Percentiles rank a stretch among this genome's conserved stretches.
These are phyloP conservation scores for Octopus sinensis DNA, from an alignment of 1,140 invertebrate genomes.

Conservation along the genomic window DNA sequence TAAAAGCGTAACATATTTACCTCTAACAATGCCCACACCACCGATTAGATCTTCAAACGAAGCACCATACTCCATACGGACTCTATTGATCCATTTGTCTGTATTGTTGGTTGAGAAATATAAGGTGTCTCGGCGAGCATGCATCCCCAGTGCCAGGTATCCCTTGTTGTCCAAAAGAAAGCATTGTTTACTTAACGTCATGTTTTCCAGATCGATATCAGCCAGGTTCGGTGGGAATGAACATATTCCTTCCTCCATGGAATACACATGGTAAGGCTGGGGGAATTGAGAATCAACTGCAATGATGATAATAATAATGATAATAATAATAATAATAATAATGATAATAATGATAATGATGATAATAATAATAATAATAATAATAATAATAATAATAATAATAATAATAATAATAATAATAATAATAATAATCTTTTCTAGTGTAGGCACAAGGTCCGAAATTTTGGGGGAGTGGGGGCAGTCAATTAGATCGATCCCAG, in stretches of 20 bases:
- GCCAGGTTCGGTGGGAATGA: conserved; percentile 43
- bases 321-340: no score
- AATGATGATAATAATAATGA: background rate
- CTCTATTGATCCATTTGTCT: conserved; percentile 32
- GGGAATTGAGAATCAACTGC: conserved; percentile 30
- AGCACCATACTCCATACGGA: conserved; percentile 32
- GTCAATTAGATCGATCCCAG: no score
- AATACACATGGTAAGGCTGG: conserved; percentile 40
- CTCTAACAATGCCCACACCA: conserved; percentile 37
- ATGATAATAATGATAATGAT: no score
- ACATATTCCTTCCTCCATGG: conserved; percentile 41
- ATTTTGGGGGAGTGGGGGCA: no score
- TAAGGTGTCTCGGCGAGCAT: conserved; percentile 32
- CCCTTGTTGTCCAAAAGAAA: conserved; percentile 33
- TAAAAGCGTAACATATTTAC: conserved; percentile 18
- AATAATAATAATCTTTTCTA: no score
- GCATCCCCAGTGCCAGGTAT: conserved; percentile 36
- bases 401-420: no score
- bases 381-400: no score
- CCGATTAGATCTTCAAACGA: conserved; percentile 32
- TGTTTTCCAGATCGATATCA: conserved; percentile 40
- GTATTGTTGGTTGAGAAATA: conserved; percentile 42
- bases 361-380: no score
- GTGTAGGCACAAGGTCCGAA: no score
- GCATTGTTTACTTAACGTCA: conserved; percentile 42